A percentile compares a stretch with the other conserved stretches of the same genome.
These are phyloP conservation scores for Gymnoscopelus microlampas DNA, from an alignment of 2,797 vertebrate genomes.

Conservation along the genomic window DNA sequence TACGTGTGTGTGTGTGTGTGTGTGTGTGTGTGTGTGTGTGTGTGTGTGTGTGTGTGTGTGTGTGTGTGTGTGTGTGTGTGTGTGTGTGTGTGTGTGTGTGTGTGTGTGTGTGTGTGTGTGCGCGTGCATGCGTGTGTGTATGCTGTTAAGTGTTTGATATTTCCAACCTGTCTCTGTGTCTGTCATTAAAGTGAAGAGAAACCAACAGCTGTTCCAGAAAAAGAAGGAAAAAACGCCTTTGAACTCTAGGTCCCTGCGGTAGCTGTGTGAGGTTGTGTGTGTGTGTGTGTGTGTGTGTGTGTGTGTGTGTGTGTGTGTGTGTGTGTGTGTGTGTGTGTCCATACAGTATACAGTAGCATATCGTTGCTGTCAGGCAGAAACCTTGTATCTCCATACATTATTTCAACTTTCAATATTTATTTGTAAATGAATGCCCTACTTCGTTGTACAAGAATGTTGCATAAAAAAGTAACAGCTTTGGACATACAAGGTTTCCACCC, in stretches of 20 bases:
- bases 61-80: background rate
- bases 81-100: background rate
- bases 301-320: slow-evolving; percentile 8
- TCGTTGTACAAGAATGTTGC: no score
- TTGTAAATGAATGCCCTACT: no score
- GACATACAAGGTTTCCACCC: no score
- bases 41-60: slow-evolving; percentile 17
- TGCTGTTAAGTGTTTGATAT: slow-evolving; percentile 60
- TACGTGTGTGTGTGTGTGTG: slow-evolving; percentile 12
- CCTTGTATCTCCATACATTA: no score
- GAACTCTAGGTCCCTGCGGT: slow-evolving; percentile 59
- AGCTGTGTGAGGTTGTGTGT: slow-evolving; percentile 15
- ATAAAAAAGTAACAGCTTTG: no score
- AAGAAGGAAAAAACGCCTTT: slow-evolving; percentile 67
- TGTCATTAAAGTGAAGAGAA: slow-evolving; percentile 63
- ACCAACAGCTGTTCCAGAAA: slow-evolving; percentile 69
- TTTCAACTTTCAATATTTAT: no score
- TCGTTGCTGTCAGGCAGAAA: no score
- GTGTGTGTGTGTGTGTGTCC: slow-evolving; percentile 18
- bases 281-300: slow-evolving; percentile 1
- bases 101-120: slow-evolving; percentile 18
- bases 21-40: slow-evolving; percentile 6
- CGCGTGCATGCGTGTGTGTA: no score
- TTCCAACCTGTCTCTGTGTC: slow-evolving; percentile 73
- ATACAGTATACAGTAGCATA: no score